Conservation (phyloP, 2,113 vertebrate genomes). For the Gasterosteus nipponicus region DNA sequence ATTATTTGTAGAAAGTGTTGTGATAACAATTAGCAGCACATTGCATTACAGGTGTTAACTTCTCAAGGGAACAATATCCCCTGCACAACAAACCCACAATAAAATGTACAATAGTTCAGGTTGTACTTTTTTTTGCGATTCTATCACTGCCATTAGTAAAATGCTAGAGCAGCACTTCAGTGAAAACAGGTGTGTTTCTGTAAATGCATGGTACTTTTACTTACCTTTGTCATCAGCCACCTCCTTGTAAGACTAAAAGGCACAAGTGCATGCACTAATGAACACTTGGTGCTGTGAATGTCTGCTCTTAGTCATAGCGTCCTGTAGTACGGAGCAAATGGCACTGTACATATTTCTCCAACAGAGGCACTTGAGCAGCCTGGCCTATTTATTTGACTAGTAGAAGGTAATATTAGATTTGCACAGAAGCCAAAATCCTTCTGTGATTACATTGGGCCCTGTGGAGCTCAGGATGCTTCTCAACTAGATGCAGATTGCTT, state of each 20-base stretch:
- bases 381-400: constrained; percentile 56
- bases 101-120: constrained; percentile 21
- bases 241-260: constrained; percentile 7
- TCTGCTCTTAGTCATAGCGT: constrained; percentile 29
- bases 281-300: constrained; percentile 10
- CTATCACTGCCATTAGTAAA: constrained; percentile 36
- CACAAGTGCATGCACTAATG: constrained; percentile 13
- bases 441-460: constrained; percentile 60
- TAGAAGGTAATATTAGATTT: constrained; percentile 55
- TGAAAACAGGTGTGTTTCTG: constrained; percentile 29
- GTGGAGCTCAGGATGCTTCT: constrained; percentile 43
- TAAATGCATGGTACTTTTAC: constrained; percentile 38
- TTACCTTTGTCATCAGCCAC: constrained; percentile 12
- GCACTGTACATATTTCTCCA: constrained; percentile 20
- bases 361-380: constrained; percentile 31
- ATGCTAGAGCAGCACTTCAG: constrained; percentile 37
- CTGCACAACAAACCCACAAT: background rate
- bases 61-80: background rate
- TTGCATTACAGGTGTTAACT: background rate
- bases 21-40: background rate
- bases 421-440: constrained; percentile 61
- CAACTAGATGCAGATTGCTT: constrained; percentile 56
- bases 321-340: background rate
- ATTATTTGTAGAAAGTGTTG: background rate
- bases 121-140: constrained; percentile 42